Base-by-base conservation (phyloP, 2,888 invertebrate genomes). In the Mermis nigrescens region DNA sequence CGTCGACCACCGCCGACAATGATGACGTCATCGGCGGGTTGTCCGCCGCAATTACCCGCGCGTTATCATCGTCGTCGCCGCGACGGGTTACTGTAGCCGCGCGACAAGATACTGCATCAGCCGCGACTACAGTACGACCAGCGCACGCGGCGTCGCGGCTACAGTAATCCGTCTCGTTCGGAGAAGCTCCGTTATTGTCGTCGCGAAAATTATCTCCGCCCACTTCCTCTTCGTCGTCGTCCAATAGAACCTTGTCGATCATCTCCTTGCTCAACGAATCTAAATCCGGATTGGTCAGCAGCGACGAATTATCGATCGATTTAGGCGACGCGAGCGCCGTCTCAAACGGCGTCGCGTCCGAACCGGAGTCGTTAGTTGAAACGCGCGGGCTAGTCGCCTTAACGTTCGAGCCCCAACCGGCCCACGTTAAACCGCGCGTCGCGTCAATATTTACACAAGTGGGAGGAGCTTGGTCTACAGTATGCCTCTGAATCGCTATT, bases 381-480 rank as follows among this genome's bases (percentile, higher is more conserved):
- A 24, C 48, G 48, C 7, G 19, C 38, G 19, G 38, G 38, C 38
- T 38, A 38, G 38, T 38, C 7, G 38, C 7, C 38, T 38, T 38
- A 38, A 38, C 19, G 38, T 38, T 38, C 7, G 38, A 19, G 28
- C 54, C 54, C 54, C 54, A 53, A 29, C 54, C 31, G 22, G 54
- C 54, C 54, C 54, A 53, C 29, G 54, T 53, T 31, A 53, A 53
- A 48, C 48, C 48, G n/a, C n/a, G n/a, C n/a, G n/a, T n/a, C n/a
- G n/a, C n/a, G n/a, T n/a, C n/a, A n/a, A n/a, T n/a, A n/a, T n/a
- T n/a, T n/a, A n/a, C n/a, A n/a, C n/a, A n/a, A n/a, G n/a, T n/a
- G n/a, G n/a, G n/a, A n/a, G n/a, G n/a, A n/a, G n/a, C n/a, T n/a
- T n/a, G n/a, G n/a, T n/a, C n/a, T n/a, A n/a, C n/a, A n/a, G n/a